A percentile compares a stretch with the other conserved stretches of the same genome.
phyloP scores from a whole-genome alignment of 2,888 invertebrate genomes.

The Rhyacophila evoluta region DNA sequence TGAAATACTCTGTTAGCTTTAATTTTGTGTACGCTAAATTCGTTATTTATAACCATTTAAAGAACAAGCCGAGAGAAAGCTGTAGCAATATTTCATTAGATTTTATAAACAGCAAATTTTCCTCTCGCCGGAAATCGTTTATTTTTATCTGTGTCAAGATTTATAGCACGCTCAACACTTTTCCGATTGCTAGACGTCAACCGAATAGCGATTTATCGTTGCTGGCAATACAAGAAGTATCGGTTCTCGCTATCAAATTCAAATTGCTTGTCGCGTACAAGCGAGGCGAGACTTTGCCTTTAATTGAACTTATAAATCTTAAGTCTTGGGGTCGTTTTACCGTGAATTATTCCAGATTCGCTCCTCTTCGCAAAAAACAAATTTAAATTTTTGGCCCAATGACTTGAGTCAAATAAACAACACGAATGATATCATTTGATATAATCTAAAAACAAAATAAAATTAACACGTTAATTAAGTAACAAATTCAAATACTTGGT shows the following conservation, averaged over 20 bases:
- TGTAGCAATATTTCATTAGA: conserved; percentile 8
- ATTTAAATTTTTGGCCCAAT: not conserved
- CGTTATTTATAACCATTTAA: conserved; percentile 14
- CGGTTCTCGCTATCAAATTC: conserved; percentile 46
- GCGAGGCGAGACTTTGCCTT: conserved; percentile 36
- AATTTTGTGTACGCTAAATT: not conserved
- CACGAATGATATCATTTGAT: too few relatives aligned
- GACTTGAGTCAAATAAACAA: not conserved
- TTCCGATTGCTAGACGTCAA: conserved; percentile 47
- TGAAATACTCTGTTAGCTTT: not conserved
- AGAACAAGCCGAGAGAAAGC: not conserved
- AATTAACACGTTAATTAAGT: too few relatives aligned
- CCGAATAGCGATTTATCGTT: conserved; percentile 42
- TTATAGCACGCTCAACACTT: conserved; percentile 42
- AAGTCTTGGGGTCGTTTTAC: conserved; percentile 22
- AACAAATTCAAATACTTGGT: too few relatives aligned
- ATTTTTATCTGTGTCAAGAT: conserved; percentile 25
- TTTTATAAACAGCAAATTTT: conserved; percentile 27
- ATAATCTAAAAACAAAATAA: too few relatives aligned
- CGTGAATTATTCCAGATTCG: conserved; percentile 1
- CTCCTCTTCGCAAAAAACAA: not conserved
- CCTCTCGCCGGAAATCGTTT: not conserved
- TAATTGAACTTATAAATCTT: conserved; percentile 53
- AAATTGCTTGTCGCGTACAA: conserved; percentile 47
- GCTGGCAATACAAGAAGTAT: conserved; percentile 31